Percentiles rank a stretch among this genome's conserved stretches.
Conservation (phyloP, 1,140 invertebrate genomes). For the Neodiprion pinetum region DNA sequence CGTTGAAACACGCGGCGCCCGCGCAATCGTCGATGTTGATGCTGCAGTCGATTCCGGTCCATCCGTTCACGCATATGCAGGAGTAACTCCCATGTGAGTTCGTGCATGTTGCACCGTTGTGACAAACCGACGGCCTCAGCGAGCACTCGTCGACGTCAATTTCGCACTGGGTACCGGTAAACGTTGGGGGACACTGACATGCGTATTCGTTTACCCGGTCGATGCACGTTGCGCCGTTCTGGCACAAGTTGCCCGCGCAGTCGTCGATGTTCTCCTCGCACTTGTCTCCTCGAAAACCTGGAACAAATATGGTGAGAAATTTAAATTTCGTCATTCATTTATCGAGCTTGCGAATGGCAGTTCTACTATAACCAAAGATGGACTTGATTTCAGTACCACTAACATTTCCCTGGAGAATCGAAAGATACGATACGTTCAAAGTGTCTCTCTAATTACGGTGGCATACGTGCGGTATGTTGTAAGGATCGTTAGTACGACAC, state of each 20-base stretch:
- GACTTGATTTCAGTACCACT: conserved; percentile 3
- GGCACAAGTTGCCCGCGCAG: conserved; percentile 87
- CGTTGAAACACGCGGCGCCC: conserved; percentile 93
- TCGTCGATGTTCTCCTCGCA: conserved; percentile 93
- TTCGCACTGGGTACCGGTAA: conserved; percentile 84
- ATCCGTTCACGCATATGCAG: conserved; percentile 96
- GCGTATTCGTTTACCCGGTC: conserved; percentile 88
- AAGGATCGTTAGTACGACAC: no score
- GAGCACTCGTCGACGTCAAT: conserved; percentile 83
- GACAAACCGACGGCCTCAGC: conserved; percentile 82
- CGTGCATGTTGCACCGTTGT: conserved; percentile 94
- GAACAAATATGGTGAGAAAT: conserved; percentile 41
- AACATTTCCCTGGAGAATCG: no score
- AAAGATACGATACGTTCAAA: no score
- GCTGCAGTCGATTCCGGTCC: conserved; percentile 90
- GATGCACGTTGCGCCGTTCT: conserved; percentile 89
- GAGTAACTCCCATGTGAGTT: conserved; percentile 89
- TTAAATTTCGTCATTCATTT: no score
- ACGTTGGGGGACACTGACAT: conserved; percentile 87
- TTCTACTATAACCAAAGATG: neutral
- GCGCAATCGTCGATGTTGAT: conserved; percentile 95
- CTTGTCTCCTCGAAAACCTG: conserved; percentile 85
- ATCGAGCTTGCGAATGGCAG: no score
- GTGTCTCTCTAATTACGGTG: no score
- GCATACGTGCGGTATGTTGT: no score